These are phyloP conservation scores for Meriones unguiculatus DNA, from an alignment of 2,113 vertebrate genomes.

Conservation along the genomic window DNA sequence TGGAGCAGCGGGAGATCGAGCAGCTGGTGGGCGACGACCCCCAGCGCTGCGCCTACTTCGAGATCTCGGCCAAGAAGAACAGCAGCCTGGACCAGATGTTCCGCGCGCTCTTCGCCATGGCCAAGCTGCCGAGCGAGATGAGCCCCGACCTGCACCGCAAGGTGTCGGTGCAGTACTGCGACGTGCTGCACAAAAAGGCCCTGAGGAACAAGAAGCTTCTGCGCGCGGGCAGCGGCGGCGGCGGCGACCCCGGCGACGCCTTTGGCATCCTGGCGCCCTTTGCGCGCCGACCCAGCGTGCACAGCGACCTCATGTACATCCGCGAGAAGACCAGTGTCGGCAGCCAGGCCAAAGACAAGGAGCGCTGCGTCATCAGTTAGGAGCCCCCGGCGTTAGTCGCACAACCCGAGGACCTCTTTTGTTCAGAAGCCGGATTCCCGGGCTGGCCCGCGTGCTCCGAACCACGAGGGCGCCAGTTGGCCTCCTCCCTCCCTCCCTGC, in stretches of 20 bases:
- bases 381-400: not conserved
- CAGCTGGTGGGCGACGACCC: constrained; percentile 93
- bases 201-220: constrained; percentile 92
- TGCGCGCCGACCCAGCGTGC: constrained; percentile 96
- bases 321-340: constrained; percentile 94
- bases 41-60: constrained; percentile 96
- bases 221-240: constrained; percentile 88
- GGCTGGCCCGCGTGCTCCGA: not conserved
- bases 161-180: constrained; percentile 95
- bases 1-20: constrained; percentile 93
- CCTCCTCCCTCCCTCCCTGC: constrained; percentile 12
- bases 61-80: constrained; percentile 98
- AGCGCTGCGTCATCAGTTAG: constrained; percentile 96
- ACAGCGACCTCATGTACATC: constrained; percentile 99
- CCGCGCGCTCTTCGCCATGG: constrained; percentile 95
- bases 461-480: not conserved
- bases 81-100: constrained; percentile 98
- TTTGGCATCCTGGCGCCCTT: constrained; percentile 96
- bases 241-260: constrained; percentile 87
- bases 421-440: constrained; percentile 19
- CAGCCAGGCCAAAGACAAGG: constrained; percentile 93
- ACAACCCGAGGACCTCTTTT: constrained; percentile 25
- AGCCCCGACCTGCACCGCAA: constrained; percentile 98
- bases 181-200: constrained; percentile 93
- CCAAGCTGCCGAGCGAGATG: constrained; percentile 98